Conservation (phyloP, 2,113 vertebrate genomes). For the Cyanoderma ruficeps region DNA sequence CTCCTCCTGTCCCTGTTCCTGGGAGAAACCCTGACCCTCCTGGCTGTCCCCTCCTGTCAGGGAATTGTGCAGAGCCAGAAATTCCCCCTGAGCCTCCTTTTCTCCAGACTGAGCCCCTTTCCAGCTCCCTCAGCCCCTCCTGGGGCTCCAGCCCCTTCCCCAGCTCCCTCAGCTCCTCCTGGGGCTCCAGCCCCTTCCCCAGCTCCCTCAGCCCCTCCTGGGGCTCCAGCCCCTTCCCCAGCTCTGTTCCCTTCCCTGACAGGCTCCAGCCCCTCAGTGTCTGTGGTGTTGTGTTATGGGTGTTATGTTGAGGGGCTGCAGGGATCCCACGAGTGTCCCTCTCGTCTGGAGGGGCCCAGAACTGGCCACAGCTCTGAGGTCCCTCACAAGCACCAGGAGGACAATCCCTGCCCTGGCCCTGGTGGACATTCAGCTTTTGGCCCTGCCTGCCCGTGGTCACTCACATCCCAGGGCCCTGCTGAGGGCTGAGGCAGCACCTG, state of each 20-base stretch:
- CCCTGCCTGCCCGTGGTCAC: background rate
- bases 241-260: fast-evolving
- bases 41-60: background rate
- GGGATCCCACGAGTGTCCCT: background rate
- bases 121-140: background rate
- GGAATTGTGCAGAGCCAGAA: background rate
- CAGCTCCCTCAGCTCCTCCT: background rate
- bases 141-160: background rate
- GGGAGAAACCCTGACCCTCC: fast-evolving
- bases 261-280: fast-evolving
- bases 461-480: background rate
- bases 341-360: background rate
- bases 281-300: too few species aligned
- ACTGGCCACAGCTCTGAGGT: background rate
- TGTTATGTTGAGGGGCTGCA: too few species aligned
- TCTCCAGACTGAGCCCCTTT: background rate
- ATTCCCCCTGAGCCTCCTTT: background rate
- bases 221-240: background rate
- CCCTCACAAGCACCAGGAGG: background rate
- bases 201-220: background rate
- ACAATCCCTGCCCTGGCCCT: background rate
- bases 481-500: background rate
- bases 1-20: background rate
- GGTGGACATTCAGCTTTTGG: background rate
- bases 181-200: background rate